Percentiles rank a stretch among this genome's conserved stretches.
These are phyloP conservation scores for Aproaerema taeniolella DNA, from an alignment of 2,888 invertebrate genomes.

Conservation along the genomic window DNA sequence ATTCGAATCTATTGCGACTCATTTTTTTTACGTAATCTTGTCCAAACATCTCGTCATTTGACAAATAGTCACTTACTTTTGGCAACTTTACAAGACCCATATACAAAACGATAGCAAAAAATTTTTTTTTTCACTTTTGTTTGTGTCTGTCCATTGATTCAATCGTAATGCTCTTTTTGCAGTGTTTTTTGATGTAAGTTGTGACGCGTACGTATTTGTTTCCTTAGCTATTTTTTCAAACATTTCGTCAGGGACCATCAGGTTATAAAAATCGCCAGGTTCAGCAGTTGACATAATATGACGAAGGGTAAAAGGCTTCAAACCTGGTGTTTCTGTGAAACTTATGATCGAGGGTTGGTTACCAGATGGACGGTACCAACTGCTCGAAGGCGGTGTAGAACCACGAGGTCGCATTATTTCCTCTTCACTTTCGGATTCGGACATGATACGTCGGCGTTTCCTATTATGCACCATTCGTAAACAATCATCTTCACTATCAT, in stretches of 20 bases:
- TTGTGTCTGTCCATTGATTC: constrained; percentile 20
- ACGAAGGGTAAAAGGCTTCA: background rate
- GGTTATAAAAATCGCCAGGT: background rate
- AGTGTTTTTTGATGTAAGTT: background rate
- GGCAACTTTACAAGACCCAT: constrained; percentile 27
- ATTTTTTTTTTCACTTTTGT: constrained; percentile 18
- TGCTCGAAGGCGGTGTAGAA: background rate
- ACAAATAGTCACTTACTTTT: constrained; percentile 22
- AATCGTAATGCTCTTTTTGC: background rate
- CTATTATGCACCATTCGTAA: background rate
- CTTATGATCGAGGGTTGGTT: background rate
- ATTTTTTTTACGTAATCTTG: constrained; percentile 21
- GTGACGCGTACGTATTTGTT: background rate
- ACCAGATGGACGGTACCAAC: background rate
- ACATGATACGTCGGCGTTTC: background rate
- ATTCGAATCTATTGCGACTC: constrained; percentile 22
- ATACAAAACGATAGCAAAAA: constrained; percentile 23
- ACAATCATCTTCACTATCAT: background rate
- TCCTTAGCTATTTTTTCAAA: background rate
- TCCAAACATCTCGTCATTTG: constrained; percentile 19
- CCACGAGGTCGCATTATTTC: background rate
- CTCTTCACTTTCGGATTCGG: background rate
- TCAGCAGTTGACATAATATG: background rate
- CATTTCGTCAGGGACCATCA: background rate
- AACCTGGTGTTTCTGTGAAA: background rate